Conservation (phyloP, 2,888 invertebrate species). For the Troides aeacus region DNA sequence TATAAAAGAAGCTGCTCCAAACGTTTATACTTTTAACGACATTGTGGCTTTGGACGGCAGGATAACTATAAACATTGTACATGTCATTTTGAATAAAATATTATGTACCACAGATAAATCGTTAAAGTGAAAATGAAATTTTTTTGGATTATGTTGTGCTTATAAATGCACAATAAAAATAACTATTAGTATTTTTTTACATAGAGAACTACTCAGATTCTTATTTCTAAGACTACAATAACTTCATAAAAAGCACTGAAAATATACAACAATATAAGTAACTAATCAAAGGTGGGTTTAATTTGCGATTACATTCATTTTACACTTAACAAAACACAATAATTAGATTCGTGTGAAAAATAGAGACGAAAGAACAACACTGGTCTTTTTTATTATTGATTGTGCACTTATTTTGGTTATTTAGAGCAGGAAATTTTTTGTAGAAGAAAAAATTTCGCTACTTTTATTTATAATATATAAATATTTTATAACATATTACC, state of each 20-base stretch:
- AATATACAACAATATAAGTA: conserved; percentile 31
- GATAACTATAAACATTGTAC: background rate
- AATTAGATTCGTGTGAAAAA: background rate
- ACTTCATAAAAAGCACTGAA: conserved; percentile 15
- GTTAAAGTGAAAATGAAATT: background rate
- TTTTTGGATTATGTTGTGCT: background rate
- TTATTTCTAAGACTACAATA: conserved; percentile 19
- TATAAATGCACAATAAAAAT: background rate
- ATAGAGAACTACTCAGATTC: conserved; percentile 13
- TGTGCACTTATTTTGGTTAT: background rate
- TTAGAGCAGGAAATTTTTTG: background rate
- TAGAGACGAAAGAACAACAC: background rate
- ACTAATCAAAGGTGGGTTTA: conserved; percentile 33
- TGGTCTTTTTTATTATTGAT: background rate
- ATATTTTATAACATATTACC: background rate
- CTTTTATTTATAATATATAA: background rate
- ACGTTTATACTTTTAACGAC: background rate
- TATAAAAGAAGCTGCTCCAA: conserved; percentile 12
- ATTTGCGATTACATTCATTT: conserved; percentile 24
- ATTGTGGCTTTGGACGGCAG: conserved; percentile 19
- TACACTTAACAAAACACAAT: background rate
- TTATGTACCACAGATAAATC: background rate
- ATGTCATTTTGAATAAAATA: background rate
- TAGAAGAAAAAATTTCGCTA: too few relatives aligned
- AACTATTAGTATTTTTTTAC: background rate